Conservation (phyloP, 2,888 invertebrate species). For the Xestia xanthographa region DNA sequence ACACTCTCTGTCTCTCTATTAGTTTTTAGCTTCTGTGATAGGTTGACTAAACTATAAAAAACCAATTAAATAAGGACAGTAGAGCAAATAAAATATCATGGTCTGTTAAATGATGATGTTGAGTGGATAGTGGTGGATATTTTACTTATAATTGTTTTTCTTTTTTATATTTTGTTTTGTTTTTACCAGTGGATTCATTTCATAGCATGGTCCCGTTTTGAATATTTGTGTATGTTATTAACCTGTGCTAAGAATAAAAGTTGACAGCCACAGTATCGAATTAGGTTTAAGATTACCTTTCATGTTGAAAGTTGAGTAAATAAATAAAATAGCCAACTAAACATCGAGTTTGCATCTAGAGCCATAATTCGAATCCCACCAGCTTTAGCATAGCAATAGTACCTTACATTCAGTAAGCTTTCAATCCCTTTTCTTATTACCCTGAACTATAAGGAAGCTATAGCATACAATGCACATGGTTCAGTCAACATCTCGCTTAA, state of each 20-base stretch:
- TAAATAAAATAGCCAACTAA: neutral
- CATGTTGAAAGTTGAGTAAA: too few relatives aligned
- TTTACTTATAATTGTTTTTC: too few relatives aligned
- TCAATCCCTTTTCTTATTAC: constrained; percentile 50
- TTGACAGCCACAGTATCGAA: too few relatives aligned
- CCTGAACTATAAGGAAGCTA: constrained; percentile 52
- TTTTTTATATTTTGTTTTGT: too few relatives aligned
- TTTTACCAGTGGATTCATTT: too few relatives aligned
- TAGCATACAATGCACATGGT: constrained; percentile 44
- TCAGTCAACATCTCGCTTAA: constrained; percentile 33
- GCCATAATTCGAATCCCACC: constrained; percentile 7
- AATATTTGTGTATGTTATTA: too few relatives aligned
- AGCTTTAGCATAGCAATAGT: neutral
- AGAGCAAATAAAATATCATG: neutral
- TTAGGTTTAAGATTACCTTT: too few relatives aligned
- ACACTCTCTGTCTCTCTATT: neutral
- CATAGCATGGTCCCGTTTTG: too few relatives aligned
- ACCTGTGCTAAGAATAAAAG: too few relatives aligned
- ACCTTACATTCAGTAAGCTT: constrained; percentile 8
- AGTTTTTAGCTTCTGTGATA: neutral
- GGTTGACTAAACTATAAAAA: neutral
- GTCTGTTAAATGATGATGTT: too few relatives aligned
- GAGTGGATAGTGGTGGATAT: too few relatives aligned
- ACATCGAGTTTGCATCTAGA: neutral
- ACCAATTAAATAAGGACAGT: neutral